phyloP scores from a whole-genome alignment of 92 coral and sea anemone species.

The Metridium senile region DNA sequence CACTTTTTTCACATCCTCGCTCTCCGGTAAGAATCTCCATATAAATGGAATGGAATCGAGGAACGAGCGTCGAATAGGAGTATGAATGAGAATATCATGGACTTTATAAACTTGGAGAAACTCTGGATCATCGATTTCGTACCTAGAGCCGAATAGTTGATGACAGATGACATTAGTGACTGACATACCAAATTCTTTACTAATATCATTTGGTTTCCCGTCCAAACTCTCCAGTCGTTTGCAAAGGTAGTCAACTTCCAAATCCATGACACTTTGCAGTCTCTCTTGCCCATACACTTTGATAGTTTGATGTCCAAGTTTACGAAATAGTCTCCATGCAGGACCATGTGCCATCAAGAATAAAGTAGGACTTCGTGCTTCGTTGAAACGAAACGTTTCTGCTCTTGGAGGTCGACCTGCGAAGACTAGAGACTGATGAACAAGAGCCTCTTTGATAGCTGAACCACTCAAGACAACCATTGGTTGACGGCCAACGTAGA shows the following conservation, averaged over 20 bases:
- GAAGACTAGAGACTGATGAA: conserved; percentile 26
- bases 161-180: conserved; percentile 56
- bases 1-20: neutral
- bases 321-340: conserved; percentile 54
- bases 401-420: conserved; percentile 40
- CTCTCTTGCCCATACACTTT: conserved; percentile 50
- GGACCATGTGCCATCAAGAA: conserved; percentile 28
- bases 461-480: conserved; percentile 39
- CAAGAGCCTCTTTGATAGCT: conserved; percentile 39
- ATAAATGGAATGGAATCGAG: conserved; percentile 28
- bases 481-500: conserved; percentile 31
- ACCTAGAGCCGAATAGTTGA: conserved; percentile 44
- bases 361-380: conserved; percentile 19
- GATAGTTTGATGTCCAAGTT: conserved; percentile 40
- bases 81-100: conserved; percentile 27
- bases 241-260: conserved; percentile 50
- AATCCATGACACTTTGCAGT: conserved; percentile 36
- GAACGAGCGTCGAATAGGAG: conserved; percentile 1
- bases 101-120: conserved; percentile 30
- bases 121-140: conserved; percentile 43
- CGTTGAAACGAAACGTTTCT: conserved; percentile 6
- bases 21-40: conserved; percentile 7
- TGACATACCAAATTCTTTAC: conserved; percentile 34
- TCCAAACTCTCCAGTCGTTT: conserved; percentile 9
- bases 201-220: conserved; percentile 44